Base-by-base conservation (phyloP, 2,113 vertebrate genomes). In the Ictalurus punctatus region DNA sequence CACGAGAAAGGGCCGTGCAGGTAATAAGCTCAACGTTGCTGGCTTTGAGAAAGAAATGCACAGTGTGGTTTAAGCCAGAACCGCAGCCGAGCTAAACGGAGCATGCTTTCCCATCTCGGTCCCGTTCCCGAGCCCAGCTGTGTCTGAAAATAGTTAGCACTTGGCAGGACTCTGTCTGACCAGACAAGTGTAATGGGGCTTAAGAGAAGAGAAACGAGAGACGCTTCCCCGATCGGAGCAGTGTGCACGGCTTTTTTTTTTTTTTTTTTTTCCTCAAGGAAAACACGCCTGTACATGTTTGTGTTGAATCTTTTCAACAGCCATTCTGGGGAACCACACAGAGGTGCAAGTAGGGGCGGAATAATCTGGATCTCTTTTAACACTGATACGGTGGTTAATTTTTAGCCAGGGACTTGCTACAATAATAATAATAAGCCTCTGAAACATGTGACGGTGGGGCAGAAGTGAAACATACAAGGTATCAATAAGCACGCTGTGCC, bases 141-240 rank as follows among this genome's bases (percentile, higher is more conserved):
- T 73, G 67, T 89, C 83, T 89, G 88, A 89, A 84, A 89, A 89
- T 67, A 85, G 59, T 85, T 85, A 85, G 73, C 30, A 21, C 44
- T 69, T 89, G 88, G 88, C 88, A 89, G 59, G 78, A 73, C 52
- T 79, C 83, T 69, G 44, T 65, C 58, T 65, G 80, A 58, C n/a
- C 59, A 79, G 73, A 88, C 87, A 84, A 85, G 83, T 89, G 88
- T 79, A 84, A 67, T 84, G 83, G 81, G 67, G 23, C 81, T 88
- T 84, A 48, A 67, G 67, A 74, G 54, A 74, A 52, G 81, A 23
- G 73, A 88, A 88, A 59, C 30, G 14, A 73, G 54, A 59, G 67
- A 30, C 23, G 6, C 25, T 16, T 73, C 65, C 8, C 86, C 58
- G 61, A 69, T 71, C 8, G 10, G 30, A 71, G 67, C 63, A 40